Conservation (phyloP, 2,888 invertebrate species). For the Ophonus ardosiacus region DNA sequence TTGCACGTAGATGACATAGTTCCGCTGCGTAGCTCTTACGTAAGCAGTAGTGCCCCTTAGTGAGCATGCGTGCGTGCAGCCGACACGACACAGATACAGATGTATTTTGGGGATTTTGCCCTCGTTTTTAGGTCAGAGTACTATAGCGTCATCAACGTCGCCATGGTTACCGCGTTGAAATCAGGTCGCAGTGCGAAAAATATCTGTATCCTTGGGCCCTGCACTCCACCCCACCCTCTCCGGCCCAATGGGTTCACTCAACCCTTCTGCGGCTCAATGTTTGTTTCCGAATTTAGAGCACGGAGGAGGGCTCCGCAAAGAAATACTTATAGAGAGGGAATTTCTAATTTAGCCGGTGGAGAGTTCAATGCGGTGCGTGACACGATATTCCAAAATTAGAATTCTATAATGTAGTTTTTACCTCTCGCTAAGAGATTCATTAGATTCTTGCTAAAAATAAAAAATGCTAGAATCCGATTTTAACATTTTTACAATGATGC, state of each 20-base stretch:
- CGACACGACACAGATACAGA: slow-evolving; percentile 43
- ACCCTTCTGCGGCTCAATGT: slow-evolving; percentile 28
- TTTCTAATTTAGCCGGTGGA: background rate
- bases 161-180: slow-evolving; percentile 53
- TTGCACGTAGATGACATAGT: background rate
- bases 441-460: too few relatives aligned
- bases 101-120: slow-evolving; percentile 51
- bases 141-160: slow-evolving; percentile 63
- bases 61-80: slow-evolving; percentile 17
- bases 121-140: slow-evolving; percentile 61
- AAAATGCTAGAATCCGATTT: too few relatives aligned
- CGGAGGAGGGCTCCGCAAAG: background rate
- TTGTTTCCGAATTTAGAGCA: slow-evolving; percentile 40
- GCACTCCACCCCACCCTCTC: slow-evolving; percentile 3
- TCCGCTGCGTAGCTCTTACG: background rate
- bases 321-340: background rate
- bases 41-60: slow-evolving; percentile 10
- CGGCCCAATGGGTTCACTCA: slow-evolving; percentile 8
- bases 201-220: slow-evolving; percentile 50
- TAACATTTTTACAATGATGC: too few relatives aligned
- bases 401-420: background rate
- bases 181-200: slow-evolving; percentile 56
- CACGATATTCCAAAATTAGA: background rate
- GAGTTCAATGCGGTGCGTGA: background rate
- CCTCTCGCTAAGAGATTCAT: too few relatives aligned